A percentile compares a stretch with the other conserved stretches of the same genome.
These are phyloP conservation scores for Ceratina japonica DNA, from an alignment of 1,140 invertebrate genomes.

Conservation along the genomic window DNA sequence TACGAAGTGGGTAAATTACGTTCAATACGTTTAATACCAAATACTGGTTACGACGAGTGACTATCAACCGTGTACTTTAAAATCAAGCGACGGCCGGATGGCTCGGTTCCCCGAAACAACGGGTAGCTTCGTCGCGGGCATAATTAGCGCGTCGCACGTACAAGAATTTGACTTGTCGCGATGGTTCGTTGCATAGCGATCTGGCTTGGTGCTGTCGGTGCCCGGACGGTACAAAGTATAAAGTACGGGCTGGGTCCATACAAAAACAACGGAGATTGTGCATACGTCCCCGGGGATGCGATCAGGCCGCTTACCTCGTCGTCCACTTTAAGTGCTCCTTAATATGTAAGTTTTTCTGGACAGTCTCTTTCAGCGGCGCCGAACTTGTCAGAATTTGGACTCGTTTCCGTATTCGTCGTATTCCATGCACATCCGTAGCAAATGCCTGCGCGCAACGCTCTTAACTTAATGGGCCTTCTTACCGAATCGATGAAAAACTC, in stretches of 20 bases:
- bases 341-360: conserved; percentile 63
- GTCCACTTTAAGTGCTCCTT: conserved; percentile 62
- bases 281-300: conserved; percentile 58
- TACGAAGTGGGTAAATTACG: too few relatives aligned
- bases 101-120: conserved; percentile 29
- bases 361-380: conserved; percentile 48
- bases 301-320: conserved; percentile 51
- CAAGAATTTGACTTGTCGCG: conserved; percentile 42
- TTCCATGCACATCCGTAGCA: conserved; percentile 49
- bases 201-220: conserved; percentile 29
- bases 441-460: conserved; percentile 52
- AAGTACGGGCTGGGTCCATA: conserved; percentile 24
- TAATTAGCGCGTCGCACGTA: conserved; percentile 59
- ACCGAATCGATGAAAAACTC: conserved; percentile 32
- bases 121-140: background rate
- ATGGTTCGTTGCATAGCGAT: conserved; percentile 38
- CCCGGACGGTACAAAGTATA: conserved; percentile 41
- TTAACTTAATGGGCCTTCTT: conserved; percentile 58
- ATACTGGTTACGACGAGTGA: too few relatives aligned
- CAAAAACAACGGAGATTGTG: conserved; percentile 65
- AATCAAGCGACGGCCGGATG: too few relatives aligned
- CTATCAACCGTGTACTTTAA: too few relatives aligned
- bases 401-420: conserved; percentile 63
- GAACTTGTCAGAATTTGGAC: conserved; percentile 61
- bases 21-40: background rate